Conservation (phyloP, 1,140 invertebrate genomes). For the Drosophila cardini region DNA sequence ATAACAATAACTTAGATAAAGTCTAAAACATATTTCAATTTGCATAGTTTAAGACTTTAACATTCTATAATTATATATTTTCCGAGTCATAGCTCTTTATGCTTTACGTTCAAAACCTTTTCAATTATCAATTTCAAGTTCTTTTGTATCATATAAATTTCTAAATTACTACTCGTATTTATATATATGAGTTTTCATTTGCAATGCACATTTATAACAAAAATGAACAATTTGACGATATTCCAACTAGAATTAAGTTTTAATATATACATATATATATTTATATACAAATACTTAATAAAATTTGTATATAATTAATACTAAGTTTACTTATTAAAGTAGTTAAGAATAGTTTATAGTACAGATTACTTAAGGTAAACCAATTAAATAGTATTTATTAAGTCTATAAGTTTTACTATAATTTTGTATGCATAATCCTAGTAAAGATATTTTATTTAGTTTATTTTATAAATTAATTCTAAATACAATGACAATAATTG, state of each 20-base stretch:
- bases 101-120: conserved; percentile 13
- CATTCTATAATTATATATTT: conserved; percentile 17
- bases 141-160: conserved; percentile 22
- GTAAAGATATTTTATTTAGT: conserved; percentile 8
- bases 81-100: conserved; percentile 31
- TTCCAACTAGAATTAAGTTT: conserved; percentile 28
- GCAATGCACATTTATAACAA: conserved; percentile 3
- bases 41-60: conserved; percentile 27
- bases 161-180: neutral
- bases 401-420: neutral
- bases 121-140: neutral
- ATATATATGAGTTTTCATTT: conserved; percentile 10
- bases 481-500: neutral
- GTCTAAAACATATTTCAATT: conserved; percentile 17
- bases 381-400: neutral
- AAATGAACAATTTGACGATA: neutral
- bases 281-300: conserved; percentile 1
- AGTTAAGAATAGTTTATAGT: conserved; percentile 15
- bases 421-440: conserved; percentile 15
- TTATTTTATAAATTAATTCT: conserved; percentile 20
- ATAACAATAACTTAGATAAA: conserved; percentile 47
- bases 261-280: conserved; percentile 16
- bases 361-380: conserved; percentile 21
- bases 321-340: conserved; percentile 1
- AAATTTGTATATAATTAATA: conserved; percentile 2